phyloP scores from a whole-genome alignment of 2,113 vertebrate genomes.

The Catagonus wagneri region DNA sequence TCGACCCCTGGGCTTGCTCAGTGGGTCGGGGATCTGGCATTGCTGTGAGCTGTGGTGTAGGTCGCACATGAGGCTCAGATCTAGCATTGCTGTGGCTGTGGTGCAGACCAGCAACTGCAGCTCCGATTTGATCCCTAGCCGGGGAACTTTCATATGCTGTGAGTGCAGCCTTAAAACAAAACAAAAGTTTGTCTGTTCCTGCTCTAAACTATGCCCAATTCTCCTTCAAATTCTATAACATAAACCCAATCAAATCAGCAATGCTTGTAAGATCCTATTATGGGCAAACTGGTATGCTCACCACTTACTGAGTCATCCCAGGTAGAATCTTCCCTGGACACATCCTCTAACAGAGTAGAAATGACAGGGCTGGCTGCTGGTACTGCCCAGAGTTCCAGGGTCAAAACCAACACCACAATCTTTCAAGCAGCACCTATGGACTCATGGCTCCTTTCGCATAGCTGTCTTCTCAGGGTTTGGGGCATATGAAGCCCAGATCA shows the following conservation, averaged over 20 bases:
- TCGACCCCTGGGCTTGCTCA: no score
- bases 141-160: no score
- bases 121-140: no score
- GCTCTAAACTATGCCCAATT: not conserved
- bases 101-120: no score
- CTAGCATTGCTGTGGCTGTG: no score
- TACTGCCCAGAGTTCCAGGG: not conserved
- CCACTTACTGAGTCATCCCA: not conserved
- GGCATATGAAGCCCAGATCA: not conserved
- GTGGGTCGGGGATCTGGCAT: no score
- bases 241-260: constrained; percentile 7
- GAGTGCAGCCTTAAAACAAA: no score
- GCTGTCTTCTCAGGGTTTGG: not conserved
- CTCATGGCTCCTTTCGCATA: not conserved
- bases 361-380: not conserved
- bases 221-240: not conserved
- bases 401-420: not conserved
- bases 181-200: not conserved
- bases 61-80: no score
- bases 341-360: not conserved
- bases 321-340: not conserved
- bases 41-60: no score
- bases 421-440: not conserved
- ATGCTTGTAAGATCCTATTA: not conserved
- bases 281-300: not conserved